These are phyloP conservation scores for Struthidea cinerea DNA, from an alignment of 2,113 vertebrate genomes.

Conservation along the genomic window DNA sequence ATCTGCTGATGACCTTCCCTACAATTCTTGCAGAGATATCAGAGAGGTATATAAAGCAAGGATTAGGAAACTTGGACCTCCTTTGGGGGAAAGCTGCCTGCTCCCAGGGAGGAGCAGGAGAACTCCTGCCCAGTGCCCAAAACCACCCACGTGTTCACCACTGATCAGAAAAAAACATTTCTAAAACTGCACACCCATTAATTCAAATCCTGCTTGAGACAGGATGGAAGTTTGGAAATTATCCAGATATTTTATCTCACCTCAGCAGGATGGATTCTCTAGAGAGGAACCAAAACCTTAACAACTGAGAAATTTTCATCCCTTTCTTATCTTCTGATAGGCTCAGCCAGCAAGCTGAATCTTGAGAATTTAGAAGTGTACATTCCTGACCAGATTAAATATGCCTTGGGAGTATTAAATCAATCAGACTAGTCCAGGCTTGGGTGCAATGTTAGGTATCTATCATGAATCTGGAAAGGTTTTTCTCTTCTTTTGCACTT, in stretches of 20 bases:
- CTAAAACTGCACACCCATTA: background rate
- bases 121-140: background rate
- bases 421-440: background rate
- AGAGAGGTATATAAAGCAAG: background rate
- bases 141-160: background rate
- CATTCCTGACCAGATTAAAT: background rate
- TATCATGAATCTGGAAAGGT: background rate
- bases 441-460: background rate
- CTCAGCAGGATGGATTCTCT: background rate
- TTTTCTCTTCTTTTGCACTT: background rate
- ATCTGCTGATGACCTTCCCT: background rate
- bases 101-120: background rate
- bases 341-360: background rate
- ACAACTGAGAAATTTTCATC: background rate
- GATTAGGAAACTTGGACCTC: background rate
- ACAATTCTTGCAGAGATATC: background rate
- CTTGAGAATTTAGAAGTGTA: background rate
- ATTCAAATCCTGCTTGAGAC: background rate
- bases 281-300: background rate
- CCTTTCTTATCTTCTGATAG: background rate
- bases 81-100: background rate
- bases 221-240: background rate
- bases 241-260: conserved; percentile 21
- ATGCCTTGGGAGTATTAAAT: background rate
- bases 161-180: background rate